These are phyloP conservation scores for Octomys mimax DNA, from an alignment of 2,797 vertebrate species.

Conservation along the genomic window DNA sequence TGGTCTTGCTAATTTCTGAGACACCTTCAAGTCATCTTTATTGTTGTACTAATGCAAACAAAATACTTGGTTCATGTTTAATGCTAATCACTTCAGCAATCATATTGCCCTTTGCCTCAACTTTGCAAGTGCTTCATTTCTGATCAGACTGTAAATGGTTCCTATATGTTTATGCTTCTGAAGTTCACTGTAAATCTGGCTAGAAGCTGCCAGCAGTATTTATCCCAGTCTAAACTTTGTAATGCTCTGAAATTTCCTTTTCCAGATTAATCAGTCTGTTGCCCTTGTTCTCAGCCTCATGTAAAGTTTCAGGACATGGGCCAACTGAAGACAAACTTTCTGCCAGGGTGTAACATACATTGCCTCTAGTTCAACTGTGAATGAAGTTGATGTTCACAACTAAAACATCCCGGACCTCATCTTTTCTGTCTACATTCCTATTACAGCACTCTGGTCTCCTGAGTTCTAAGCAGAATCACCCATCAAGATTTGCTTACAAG, in stretches of 20 bases:
- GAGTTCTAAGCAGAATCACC: background rate
- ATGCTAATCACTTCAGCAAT: background rate
- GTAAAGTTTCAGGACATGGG: too few relatives aligned
- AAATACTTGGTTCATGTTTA: background rate
- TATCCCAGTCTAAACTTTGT: background rate
- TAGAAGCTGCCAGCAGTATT: background rate
- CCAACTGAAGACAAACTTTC: too few relatives aligned
- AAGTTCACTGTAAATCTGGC: background rate
- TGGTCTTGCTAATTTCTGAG: background rate
- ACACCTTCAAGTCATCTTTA: background rate
- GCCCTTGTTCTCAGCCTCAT: too few relatives aligned
- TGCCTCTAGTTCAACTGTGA: background rate
- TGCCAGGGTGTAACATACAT: background rate
- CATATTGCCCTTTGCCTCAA: background rate
- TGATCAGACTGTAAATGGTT: background rate
- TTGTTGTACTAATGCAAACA: background rate
- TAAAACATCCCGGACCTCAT: background rate
- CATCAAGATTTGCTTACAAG: background rate
- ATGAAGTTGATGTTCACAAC: background rate
- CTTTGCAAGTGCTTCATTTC: background rate
- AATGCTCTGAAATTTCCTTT: too few relatives aligned
- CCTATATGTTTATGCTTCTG: background rate
- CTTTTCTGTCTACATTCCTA: background rate
- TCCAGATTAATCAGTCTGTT: too few relatives aligned
- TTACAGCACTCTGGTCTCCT: too few relatives aligned